Evolutionary conservation across 53 echinoderm and acorn worm species (phyloP).

Genomic region (Hippasteria phrygiana): DNA sequence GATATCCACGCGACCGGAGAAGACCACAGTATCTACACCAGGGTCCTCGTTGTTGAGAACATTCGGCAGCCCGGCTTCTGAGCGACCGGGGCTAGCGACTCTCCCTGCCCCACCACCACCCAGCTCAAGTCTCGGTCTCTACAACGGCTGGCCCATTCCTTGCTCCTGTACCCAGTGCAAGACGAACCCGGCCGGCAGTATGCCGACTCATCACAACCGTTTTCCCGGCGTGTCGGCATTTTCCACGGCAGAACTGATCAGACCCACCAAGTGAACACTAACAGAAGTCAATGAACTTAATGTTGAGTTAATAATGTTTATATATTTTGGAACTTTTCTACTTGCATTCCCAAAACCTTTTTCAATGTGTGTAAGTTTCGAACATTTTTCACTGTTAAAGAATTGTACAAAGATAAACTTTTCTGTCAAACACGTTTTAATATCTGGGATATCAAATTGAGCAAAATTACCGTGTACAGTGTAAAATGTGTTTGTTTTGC

Average conservation of each 20-base stretch:
- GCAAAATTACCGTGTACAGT: too few species aligned
- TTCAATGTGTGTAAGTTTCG: too few species aligned
- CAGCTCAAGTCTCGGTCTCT: conserved; percentile 32
- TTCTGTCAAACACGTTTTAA: too few species aligned
- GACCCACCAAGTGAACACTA: conserved; percentile 59
- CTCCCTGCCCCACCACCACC: conserved; percentile 17
- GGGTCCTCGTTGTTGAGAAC: conserved; percentile 27
- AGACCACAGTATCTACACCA: conserved; percentile 10
- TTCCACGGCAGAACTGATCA: conserved; percentile 51
- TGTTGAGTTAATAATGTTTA: too few species aligned
- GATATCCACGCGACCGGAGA: conserved; percentile 7
- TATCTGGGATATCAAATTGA: too few species aligned
- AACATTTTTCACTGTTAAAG: too few species aligned
- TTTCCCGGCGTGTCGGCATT: conserved; percentile 3
- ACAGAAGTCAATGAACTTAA: too few species aligned
- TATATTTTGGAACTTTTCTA: too few species aligned
- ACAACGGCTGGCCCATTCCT: conserved; percentile 69
- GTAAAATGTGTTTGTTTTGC: too few species aligned
- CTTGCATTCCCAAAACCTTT: too few species aligned
- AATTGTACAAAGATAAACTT: too few species aligned
- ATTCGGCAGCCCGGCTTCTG: not conserved
- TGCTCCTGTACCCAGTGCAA: conserved; percentile 77
- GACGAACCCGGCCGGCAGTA: conserved; percentile 28
- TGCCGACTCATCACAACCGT: not conserved
- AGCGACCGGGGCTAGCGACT: conserved; percentile 23